Conservation (phyloP, 2,888 invertebrate genomes). For the Stictocephala bisonia region DNA sequence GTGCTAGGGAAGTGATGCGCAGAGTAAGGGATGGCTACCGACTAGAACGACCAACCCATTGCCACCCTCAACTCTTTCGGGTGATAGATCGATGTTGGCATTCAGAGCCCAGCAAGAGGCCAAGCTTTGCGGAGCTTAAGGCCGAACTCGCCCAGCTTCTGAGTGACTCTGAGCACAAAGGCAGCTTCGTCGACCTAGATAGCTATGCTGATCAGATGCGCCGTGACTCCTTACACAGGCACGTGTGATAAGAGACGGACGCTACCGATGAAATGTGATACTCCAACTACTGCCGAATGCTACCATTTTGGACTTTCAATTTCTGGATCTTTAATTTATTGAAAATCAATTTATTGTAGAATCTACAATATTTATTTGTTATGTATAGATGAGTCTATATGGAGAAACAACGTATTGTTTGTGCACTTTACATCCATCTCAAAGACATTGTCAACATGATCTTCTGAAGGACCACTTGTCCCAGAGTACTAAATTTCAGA, state of each 20-base stretch:
- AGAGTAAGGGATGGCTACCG: conserved; percentile 82
- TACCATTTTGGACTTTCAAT: too few relatives aligned
- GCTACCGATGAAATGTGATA: background rate
- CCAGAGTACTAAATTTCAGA: too few relatives aligned
- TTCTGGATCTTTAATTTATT: too few relatives aligned
- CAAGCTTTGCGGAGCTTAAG: conserved; percentile 74
- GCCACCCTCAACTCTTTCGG: conserved; percentile 76
- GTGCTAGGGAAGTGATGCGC: conserved; percentile 84
- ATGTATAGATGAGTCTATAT: too few relatives aligned
- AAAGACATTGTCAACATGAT: too few relatives aligned
- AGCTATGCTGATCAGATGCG: conserved; percentile 67
- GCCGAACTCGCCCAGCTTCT: conserved; percentile 71
- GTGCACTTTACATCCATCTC: too few relatives aligned
- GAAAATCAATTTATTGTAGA: background rate
- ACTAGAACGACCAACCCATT: conserved; percentile 82
- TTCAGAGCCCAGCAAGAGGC: conserved; percentile 78
- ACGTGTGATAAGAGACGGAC: background rate
- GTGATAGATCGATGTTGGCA: conserved; percentile 72
- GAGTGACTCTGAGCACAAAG: conserved; percentile 72
- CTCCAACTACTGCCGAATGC: too few relatives aligned
- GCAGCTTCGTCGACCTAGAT: conserved; percentile 76
- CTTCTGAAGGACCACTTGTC: too few relatives aligned
- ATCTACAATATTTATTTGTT: background rate
- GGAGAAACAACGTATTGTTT: too few relatives aligned
- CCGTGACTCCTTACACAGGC: conserved; percentile 20